These are phyloP conservation scores for Pontoporia blainvillei DNA, from an alignment of 2,113 vertebrate species.

Conservation along the genomic window DNA sequence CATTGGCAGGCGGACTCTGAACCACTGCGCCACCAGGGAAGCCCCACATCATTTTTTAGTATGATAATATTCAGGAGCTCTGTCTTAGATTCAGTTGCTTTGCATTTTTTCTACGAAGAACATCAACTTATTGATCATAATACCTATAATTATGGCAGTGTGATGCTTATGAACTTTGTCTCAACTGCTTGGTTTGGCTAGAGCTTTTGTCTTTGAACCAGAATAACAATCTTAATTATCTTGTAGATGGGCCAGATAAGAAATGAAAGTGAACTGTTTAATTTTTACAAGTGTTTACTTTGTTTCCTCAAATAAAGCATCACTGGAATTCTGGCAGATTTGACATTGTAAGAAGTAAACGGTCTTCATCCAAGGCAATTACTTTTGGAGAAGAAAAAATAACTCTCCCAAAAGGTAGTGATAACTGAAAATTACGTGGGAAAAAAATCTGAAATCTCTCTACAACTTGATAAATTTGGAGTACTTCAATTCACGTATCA, in stretches of 20 bases:
- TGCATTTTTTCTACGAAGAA: not conserved
- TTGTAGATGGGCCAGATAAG: not conserved
- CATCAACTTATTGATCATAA: not conserved
- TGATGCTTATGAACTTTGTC: not conserved
- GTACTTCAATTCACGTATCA: not conserved
- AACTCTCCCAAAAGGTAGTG: not conserved
- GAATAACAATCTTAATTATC: not conserved
- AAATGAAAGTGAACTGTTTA: not conserved
- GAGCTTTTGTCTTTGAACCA: not conserved
- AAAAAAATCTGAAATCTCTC: not conserved
- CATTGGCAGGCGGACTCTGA: too few species aligned
- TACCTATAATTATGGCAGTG: not conserved
- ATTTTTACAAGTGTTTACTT: conserved; percentile 1
- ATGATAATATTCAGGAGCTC: not conserved
- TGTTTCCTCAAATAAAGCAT: conserved; percentile 8
- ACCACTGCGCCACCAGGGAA: too few species aligned
- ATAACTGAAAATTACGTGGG: not conserved
- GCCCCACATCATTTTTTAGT: not conserved
- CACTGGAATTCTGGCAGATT: not conserved
- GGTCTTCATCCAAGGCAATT: not conserved
- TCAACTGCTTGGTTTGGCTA: not conserved
- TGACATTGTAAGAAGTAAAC: not conserved
- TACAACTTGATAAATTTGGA: not conserved
- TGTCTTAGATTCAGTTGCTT: not conserved
- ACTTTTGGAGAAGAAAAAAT: not conserved